Conservation (phyloP, 2,797 vertebrate genomes). For the Crax fasciolata region DNA sequence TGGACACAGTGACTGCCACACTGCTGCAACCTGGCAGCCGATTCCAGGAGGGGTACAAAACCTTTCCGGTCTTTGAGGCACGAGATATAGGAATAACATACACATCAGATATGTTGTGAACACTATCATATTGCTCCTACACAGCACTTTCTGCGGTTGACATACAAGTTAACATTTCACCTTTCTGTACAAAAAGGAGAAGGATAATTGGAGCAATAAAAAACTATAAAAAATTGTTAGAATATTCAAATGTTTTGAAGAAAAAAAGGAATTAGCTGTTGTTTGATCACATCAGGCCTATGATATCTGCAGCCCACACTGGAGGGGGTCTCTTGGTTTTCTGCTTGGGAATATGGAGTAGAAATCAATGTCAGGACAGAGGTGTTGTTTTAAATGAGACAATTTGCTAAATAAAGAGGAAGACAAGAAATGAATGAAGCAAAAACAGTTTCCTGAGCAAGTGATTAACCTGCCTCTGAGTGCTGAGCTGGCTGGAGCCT, state of each 20-base stretch:
- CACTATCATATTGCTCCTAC: background rate
- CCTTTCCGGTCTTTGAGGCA: background rate
- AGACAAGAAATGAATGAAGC: background rate
- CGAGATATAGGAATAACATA: background rate
- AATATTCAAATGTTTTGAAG: background rate
- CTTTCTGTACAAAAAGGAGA: background rate
- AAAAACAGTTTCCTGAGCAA: background rate
- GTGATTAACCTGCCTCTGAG: background rate
- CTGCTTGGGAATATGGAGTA: background rate
- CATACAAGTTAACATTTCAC: background rate
- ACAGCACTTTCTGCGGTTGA: background rate
- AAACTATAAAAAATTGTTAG: background rate
- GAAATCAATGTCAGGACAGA: background rate
- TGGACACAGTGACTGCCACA: background rate
- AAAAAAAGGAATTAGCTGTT: background rate
- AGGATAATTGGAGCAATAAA: background rate
- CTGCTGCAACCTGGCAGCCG: fast-evolving
- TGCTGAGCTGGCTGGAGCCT: background rate
- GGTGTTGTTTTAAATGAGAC: background rate
- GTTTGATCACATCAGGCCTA: background rate
- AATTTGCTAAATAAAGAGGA: background rate
- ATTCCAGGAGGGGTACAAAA: background rate
- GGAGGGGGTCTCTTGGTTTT: background rate
- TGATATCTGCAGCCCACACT: background rate
- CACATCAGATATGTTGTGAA: background rate